Percentiles rank a stretch among this genome's conserved stretches.
Conservation (phyloP, 2,888 invertebrate species). For the Eurytoma californica region DNA sequence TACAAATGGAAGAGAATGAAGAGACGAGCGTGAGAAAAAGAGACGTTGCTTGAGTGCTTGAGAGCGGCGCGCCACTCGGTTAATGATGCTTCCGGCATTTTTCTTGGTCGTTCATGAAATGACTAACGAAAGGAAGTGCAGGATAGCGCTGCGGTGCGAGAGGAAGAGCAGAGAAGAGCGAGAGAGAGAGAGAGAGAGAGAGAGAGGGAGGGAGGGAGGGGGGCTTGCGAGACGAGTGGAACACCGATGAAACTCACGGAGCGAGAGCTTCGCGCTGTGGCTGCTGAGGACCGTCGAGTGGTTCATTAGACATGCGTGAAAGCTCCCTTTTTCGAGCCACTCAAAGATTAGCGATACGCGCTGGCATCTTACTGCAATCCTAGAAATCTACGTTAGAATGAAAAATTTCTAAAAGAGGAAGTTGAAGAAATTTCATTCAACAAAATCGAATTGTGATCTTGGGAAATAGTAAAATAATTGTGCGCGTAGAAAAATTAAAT, state of each 20-base stretch:
- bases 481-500: too few species aligned
- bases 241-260: neutral
- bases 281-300: constrained; percentile 22
- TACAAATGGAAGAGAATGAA: constrained; percentile 2
- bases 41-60: constrained; percentile 27
- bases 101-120: constrained; percentile 26
- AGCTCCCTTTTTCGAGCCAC: constrained; percentile 21
- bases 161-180: neutral
- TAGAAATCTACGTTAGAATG: neutral
- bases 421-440: too few species aligned
- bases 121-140: constrained; percentile 24
- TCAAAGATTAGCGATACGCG: constrained; percentile 23
- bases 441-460: neutral
- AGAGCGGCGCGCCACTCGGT: constrained; percentile 24
- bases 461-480: too few species aligned
- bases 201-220: neutral
- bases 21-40: neutral
- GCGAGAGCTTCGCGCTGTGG: neutral
- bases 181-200: neutral
- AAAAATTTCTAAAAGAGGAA: neutral
- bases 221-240: too few species aligned
- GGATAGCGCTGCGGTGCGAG: neutral
- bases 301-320: constrained; percentile 25
- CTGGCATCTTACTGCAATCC: neutral
- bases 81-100: constrained; percentile 38